These are phyloP conservation scores for Athetis lepigone DNA, from an alignment of 2,888 invertebrate genomes.

Conservation along the genomic window DNA sequence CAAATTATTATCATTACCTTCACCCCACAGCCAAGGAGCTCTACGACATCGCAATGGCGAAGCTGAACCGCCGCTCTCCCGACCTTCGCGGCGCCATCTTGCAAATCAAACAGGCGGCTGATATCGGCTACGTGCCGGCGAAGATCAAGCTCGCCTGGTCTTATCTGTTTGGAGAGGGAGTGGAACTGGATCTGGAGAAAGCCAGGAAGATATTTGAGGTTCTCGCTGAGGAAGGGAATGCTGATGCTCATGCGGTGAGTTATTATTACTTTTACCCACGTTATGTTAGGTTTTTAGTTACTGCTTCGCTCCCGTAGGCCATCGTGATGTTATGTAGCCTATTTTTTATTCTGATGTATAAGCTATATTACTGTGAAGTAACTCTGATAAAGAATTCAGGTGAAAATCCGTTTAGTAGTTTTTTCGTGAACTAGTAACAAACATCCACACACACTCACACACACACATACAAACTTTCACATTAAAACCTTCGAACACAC, in stretches of 20 bases:
- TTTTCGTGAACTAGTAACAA: no score
- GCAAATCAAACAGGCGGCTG: slow-evolving; percentile 94
- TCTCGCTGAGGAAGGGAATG: slow-evolving; percentile 94
- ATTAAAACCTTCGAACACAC: no score
- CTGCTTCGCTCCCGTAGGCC: no score
- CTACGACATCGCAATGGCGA: slow-evolving; percentile 93
- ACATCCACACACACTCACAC: no score
- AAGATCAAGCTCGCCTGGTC: slow-evolving; percentile 97
- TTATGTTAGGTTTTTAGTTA: no score
- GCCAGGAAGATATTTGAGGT: slow-evolving; percentile 94
- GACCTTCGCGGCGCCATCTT: slow-evolving; percentile 94
- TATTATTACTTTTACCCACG: slow-evolving; percentile 17
- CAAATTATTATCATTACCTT: no score
- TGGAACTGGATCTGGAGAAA: slow-evolving; percentile 94
- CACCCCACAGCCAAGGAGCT: slow-evolving; percentile 92
- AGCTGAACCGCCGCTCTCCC: slow-evolving; percentile 94
- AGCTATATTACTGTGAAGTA: no score
- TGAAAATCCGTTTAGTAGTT: no score
- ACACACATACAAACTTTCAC: no score
- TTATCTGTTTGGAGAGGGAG: slow-evolving; percentile 95
- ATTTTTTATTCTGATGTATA: no score
- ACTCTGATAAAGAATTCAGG: no score
- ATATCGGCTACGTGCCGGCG: slow-evolving; percentile 95
- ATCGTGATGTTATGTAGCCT: no score
- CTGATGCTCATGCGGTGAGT: slow-evolving; percentile 96